These are phyloP conservation scores for Apostichopus parvimensis DNA, from an alignment of 35 echinoderm and acorn worm species.

Conservation along the genomic window DNA sequence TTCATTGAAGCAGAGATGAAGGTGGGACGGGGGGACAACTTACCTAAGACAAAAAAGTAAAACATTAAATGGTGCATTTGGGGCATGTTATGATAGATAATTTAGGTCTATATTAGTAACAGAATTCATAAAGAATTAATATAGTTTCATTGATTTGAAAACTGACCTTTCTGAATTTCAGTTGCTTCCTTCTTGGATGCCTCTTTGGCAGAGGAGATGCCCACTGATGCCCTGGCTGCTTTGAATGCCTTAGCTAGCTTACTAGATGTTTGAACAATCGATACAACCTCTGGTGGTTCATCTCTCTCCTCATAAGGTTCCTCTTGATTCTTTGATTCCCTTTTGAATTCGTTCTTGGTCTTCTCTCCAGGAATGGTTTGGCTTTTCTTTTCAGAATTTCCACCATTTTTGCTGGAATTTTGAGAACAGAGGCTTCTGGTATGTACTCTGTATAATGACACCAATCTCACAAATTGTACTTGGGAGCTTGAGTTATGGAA, in stretches of 20 bases:
- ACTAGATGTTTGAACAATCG: slow-evolving; percentile 39
- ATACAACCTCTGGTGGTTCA: slow-evolving; percentile 41
- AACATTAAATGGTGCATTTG: too few relatives aligned
- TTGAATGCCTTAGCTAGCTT: slow-evolving; percentile 2
- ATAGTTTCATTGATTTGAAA: too few relatives aligned
- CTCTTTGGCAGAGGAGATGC: slow-evolving; percentile 1
- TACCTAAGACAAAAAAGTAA: too few relatives aligned
- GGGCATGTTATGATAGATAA: too few relatives aligned
- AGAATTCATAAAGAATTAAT: too few relatives aligned
- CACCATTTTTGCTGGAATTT: slow-evolving; percentile 4
- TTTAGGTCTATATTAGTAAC: too few relatives aligned
- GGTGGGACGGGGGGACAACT: too few relatives aligned
- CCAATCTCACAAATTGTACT: background rate
- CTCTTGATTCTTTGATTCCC: background rate
- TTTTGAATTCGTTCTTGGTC: background rate
- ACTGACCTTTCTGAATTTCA: slow-evolving; percentile 2
- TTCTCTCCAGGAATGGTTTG: background rate
- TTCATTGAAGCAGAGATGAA: too few relatives aligned
- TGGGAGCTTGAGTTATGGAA: background rate
- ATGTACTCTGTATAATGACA: background rate
- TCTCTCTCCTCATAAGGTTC: slow-evolving; percentile 12
- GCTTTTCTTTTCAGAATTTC: background rate
- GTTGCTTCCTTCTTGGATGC: background rate
- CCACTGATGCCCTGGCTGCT: slow-evolving; percentile 10
- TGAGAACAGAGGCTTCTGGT: slow-evolving; percentile 13